Evolutionary conservation across 2,113 vertebrate species (phyloP).

Genomic region (Pseudopipra pipra): DNA sequence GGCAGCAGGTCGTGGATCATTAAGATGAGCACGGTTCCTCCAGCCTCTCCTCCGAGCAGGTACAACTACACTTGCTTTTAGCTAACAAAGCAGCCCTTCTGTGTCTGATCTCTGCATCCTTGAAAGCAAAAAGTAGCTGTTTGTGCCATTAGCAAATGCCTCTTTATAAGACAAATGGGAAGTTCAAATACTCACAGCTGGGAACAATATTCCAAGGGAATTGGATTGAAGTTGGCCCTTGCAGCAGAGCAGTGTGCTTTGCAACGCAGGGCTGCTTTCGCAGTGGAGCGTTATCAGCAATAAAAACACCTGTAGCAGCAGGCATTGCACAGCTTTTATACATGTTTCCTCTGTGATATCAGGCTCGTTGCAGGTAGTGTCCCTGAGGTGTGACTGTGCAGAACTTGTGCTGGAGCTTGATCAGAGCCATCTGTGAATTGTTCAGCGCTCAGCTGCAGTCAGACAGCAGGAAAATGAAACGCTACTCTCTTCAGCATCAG

Average conservation of each 20-base stretch:
- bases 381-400: not conserved
- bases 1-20: not conserved
- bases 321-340: not conserved
- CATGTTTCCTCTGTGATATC: not conserved
- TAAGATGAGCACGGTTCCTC: not conserved
- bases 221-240: not conserved
- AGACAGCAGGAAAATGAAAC: not conserved
- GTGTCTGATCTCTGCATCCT: not conserved
- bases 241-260: not conserved
- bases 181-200: not conserved
- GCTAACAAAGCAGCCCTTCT: not conserved
- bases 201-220: not conserved
- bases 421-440: not conserved
- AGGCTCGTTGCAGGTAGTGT: not conserved
- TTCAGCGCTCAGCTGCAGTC: not conserved
- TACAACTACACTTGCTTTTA: not conserved
- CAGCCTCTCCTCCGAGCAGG: not conserved
- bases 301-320: not conserved
- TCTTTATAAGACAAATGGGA: not conserved
- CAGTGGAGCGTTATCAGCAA: not conserved
- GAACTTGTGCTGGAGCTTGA: not conserved
- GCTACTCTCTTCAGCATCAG: not conserved
- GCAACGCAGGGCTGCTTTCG: not conserved
- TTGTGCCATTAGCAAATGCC: not conserved
- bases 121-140: not conserved